Evolutionary conservation across 2,888 invertebrate genomes (phyloP).

Genomic region (Hipparchia semele): DNA sequence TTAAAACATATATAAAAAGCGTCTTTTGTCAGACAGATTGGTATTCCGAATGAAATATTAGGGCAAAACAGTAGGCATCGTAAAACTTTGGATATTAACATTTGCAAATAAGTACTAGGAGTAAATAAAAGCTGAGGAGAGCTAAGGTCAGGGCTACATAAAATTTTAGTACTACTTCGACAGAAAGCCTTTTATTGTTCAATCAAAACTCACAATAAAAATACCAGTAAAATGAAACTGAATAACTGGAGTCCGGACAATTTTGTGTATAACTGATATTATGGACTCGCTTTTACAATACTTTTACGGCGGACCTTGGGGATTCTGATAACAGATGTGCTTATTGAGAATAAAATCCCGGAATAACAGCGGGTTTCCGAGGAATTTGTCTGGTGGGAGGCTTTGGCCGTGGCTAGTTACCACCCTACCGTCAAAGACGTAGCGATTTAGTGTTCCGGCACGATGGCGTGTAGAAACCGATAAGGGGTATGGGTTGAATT

Average conservation of each 20-base stretch:
- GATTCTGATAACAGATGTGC: constrained; percentile 13
- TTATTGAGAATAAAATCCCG: not conserved
- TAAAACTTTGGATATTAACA: constrained; percentile 9
- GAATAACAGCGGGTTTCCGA: no score
- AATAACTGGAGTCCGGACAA: constrained; percentile 13
- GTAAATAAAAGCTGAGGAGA: not conserved
- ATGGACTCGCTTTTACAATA: constrained; percentile 10
- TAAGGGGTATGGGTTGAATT: no score
- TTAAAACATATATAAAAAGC: not conserved
- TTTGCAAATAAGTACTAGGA: constrained; percentile 4
- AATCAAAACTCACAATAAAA: constrained; percentile 25
- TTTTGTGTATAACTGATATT: constrained; percentile 19
- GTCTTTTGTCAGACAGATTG: not conserved
- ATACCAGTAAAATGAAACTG: constrained; percentile 14
- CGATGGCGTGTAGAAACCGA: no score
- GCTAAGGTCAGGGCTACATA: constrained; percentile 17
- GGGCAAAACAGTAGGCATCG: not conserved
- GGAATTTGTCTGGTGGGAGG: no score
- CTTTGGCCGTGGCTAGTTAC: no score
- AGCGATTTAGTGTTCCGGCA: no score
- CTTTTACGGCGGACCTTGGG: constrained; percentile 4
- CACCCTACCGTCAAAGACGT: no score
- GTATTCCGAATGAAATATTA: not conserved
- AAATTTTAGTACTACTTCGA: constrained; percentile 19
- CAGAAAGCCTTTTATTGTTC: constrained; percentile 25